Conservation (phyloP, 1,140 invertebrate species). For the Drosophila elegans region DNA sequence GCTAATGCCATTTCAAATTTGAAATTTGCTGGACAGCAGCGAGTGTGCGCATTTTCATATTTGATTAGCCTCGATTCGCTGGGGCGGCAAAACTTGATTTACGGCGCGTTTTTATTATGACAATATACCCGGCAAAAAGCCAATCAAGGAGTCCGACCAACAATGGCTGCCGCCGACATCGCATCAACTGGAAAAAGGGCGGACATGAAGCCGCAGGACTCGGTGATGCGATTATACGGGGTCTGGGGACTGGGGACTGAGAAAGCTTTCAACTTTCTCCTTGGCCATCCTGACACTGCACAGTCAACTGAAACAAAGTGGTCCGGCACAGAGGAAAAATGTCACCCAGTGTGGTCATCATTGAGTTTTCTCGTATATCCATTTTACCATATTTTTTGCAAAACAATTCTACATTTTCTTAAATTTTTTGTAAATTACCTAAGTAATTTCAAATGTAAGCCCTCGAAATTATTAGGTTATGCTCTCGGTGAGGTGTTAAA, state of each 20-base stretch:
- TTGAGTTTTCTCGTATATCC: background rate
- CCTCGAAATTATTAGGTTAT: no score
- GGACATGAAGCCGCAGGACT: conserved; percentile 53
- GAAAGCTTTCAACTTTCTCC: conserved; percentile 51
- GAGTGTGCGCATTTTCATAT: conserved; percentile 38
- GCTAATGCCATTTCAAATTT: conserved; percentile 22
- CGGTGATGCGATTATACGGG: conserved; percentile 66
- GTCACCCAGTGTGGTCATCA: conserved; percentile 4
- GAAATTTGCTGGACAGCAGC: background rate
- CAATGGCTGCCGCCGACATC: conserved; percentile 37
- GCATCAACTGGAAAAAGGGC: conserved; percentile 53
- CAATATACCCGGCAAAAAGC: conserved; percentile 52
- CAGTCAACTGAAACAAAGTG: conserved; percentile 58
- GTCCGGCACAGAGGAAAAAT: conserved; percentile 9
- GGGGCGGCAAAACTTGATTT: conserved; percentile 12
- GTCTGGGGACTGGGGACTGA: conserved; percentile 8
- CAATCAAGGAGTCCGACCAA: conserved; percentile 58
- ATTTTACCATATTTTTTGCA: no score
- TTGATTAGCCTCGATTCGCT: conserved; percentile 28
- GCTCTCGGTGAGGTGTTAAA: no score
- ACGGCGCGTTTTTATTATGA: conserved; percentile 61
- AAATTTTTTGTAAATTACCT: no score
- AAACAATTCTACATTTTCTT: no score
- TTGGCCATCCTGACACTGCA: conserved; percentile 42
- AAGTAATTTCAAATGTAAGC: no score